These are phyloP conservation scores for Drosophila merina DNA, from an alignment of 2,888 invertebrate species.

Conservation along the genomic window DNA sequence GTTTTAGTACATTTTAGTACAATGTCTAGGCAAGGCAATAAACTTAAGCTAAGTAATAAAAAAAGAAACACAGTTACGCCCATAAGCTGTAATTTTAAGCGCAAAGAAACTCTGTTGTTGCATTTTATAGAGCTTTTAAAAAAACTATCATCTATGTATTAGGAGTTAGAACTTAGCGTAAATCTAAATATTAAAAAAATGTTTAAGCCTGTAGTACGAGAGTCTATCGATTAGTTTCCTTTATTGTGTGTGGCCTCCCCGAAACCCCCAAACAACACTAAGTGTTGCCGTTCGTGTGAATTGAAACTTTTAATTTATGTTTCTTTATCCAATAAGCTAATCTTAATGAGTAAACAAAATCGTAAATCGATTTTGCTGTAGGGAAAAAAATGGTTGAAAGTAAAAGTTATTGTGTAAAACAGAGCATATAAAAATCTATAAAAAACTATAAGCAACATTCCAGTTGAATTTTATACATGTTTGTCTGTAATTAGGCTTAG, in stretches of 20 bases:
- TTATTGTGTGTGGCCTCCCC: constrained; percentile 14
- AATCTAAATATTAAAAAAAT: constrained; percentile 19
- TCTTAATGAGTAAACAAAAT: constrained; percentile 54
- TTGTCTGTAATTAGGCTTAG: constrained; percentile 46
- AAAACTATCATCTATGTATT: constrained; percentile 25
- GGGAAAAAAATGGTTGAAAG: constrained; percentile 68
- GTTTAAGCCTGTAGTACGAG: constrained; percentile 41
- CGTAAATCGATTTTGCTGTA: constrained; percentile 57
- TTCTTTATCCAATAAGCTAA: constrained; percentile 60
- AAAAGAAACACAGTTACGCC: constrained; percentile 14
- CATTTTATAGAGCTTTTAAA: constrained; percentile 54
- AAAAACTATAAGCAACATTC: constrained; percentile 49
- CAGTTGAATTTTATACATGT: constrained; percentile 64
- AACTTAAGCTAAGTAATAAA: constrained; percentile 30
- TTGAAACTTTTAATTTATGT: constrained; percentile 65
- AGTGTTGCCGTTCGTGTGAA: constrained; percentile 60
- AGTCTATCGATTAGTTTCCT: constrained; percentile 56
- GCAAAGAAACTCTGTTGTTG: constrained; percentile 53
- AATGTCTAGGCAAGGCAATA: constrained; percentile 69
- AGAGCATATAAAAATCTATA: constrained; percentile 3
- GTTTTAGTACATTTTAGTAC: constrained; percentile 77
- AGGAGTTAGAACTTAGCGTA: constrained; percentile 23
- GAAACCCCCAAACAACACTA: constrained; percentile 54
- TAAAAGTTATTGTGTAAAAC: constrained; percentile 66
- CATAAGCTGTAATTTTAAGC: constrained; percentile 28